Evolutionary conservation across 2,888 invertebrate species (phyloP), one percentile per base, ranked within the genome.

Genomic region (Xiphydria camelus): DNA sequence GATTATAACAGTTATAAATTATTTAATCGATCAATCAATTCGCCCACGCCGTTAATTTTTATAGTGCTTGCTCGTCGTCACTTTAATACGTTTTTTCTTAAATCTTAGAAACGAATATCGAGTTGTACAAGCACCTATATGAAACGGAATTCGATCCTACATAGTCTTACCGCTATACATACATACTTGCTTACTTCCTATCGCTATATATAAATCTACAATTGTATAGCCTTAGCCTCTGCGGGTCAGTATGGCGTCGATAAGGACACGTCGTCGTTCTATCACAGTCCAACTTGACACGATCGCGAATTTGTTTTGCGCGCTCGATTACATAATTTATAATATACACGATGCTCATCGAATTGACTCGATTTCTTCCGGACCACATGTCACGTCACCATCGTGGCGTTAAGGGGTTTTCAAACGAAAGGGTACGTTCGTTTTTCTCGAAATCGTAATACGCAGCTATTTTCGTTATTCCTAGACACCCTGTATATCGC

Each of bases 211-310:
- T 32, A 21, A 12, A 26, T 22, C 32, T 32, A 21, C 22, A 21
- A 40, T 40, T 12, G 32, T 12, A 32, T 15, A 31, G 10, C 7
- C 25, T 38, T 23, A 35, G 26, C 33, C 23, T 43, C 20, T 19
- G 22, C 29, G 9, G 37, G 12, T 22, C 31, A 37, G 18, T 36
- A 41, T 26, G 46, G 45, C 45, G 43, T 39, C 34, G 15, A 37
- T 41, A 41, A 53, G 55, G 48, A 53, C 41, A 50, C 47, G 42
- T 45, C 47, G 42, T 45, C 56, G 41, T 48, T 57, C 49, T 57
- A 58, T 57, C 56, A 59, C 55, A 53, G 48, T 51, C 47, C 58
- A 55, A 41, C 44, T 34, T 47, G 34, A 34, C 6, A 42, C 29
- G 41, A 31, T 42, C 25, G 40, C 12, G 41, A 29, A 21, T n/a